Evolutionary conservation across 2,113 vertebrate genomes (phyloP).

Genomic region (Rostratula benghalensis): DNA sequence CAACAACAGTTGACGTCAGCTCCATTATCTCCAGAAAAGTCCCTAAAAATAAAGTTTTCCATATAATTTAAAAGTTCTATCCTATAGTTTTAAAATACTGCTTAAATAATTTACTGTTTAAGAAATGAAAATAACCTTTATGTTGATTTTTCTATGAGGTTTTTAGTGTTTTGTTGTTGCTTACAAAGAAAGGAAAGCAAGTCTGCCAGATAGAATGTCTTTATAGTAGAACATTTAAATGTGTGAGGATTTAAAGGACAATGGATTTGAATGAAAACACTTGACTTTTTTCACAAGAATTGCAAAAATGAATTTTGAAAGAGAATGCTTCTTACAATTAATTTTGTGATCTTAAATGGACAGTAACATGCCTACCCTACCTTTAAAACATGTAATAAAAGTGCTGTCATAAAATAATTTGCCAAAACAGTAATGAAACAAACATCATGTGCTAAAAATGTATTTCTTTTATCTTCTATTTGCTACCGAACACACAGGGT

Average conservation of each 20-base stretch:
- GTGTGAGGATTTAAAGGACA: neutral
- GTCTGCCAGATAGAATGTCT: neutral
- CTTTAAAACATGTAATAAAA: constrained; percentile 15
- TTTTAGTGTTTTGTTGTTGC: neutral
- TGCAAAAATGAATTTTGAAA: neutral
- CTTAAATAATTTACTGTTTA: neutral
- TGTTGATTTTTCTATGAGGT: neutral
- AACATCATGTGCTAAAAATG: neutral
- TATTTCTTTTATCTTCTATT: neutral
- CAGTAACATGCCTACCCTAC: neutral
- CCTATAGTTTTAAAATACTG: neutral
- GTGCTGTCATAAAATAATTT: neutral
- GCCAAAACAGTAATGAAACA: neutral
- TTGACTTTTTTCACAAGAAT: neutral
- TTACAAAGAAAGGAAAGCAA: neutral
- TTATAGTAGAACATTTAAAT: neutral
- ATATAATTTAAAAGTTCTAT: neutral
- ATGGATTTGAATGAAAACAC: neutral
- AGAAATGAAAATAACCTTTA: neutral
- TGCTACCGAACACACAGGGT: neutral
- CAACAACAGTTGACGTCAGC: neutral
- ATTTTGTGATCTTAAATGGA: neutral
- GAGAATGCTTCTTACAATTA: neutral
- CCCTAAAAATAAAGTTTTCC: neutral
- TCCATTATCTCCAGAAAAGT: neutral